Conservation (phyloP, 53 echinoderm and acorn worm species). For the Antedon mediterranea region DNA sequence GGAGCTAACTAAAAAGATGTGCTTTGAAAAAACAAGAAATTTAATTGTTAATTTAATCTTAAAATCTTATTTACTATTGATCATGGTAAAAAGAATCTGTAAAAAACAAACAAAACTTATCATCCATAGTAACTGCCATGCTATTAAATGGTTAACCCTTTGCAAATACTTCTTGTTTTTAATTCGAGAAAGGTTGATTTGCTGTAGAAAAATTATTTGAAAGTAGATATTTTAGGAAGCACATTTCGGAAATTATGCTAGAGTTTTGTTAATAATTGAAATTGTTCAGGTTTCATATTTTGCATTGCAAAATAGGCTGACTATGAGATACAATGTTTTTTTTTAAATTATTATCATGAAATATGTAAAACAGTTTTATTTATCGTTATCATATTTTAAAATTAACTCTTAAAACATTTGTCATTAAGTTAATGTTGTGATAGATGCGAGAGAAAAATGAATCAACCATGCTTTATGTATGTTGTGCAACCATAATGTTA, state of each 20-base stretch:
- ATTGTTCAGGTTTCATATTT: neutral
- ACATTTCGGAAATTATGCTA: neutral
- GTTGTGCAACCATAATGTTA: neutral
- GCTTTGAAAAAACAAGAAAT: too few relatives aligned
- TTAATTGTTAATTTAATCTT: too few relatives aligned
- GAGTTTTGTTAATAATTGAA: neutral
- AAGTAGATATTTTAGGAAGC: neutral
- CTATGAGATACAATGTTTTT: neutral
- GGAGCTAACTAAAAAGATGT: too few relatives aligned
- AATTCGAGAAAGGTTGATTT: neutral
- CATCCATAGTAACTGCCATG: neutral
- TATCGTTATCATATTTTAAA: neutral
- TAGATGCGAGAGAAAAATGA: neutral
- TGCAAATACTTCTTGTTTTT: neutral
- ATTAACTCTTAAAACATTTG: neutral
- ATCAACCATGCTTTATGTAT: neutral
- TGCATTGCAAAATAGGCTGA: neutral
- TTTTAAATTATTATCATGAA: neutral
- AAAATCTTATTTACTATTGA: neutral
- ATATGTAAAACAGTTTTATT: neutral
- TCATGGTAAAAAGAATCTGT: neutral
- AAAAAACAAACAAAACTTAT: neutral
- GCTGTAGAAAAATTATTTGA: neutral
- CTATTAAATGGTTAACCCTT: neutral
- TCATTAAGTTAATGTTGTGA: neutral